Base-by-base conservation (phyloP, 1,140 invertebrate genomes). In the Saccostrea echinata region DNA sequence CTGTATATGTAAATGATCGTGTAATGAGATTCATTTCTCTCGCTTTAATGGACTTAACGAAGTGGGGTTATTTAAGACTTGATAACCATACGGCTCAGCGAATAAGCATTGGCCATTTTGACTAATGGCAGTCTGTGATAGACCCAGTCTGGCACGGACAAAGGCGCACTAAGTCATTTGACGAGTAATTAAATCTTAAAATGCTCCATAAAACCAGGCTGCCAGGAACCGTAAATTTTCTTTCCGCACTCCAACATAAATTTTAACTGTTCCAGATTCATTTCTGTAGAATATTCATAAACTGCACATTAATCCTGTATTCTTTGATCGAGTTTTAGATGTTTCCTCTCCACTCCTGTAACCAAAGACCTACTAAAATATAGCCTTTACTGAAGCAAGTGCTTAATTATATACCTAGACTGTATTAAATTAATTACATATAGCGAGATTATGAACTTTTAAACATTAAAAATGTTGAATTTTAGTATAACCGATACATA, bases 1-100 rank as follows among this genome's bases (percentile, higher is more conserved):
- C 27, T 76, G 68, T 76, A 35, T 76, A 76, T 76, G 68, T 16
- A 76, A 76, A 76, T 76, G 30, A 76, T 27, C 9, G 11, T 76
- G 68, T 76, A 76, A 76, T 76, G 68, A 76, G 68, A 76, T 76
- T 27, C 68, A 3, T 27, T 30, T 27, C 68, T 76, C 24, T 76
- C 27, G 68, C 68, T 12, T 76, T 27, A 33, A 76, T 13, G 68
- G 13, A 27, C 68, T 76, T 76, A 76, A 76, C 27, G 68, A 76
- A 76, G 68, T 76, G 12, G 68, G 68, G 27, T 76, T 76, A 76
- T 76, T 76, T 76, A 76, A 76, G 68, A 76, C 68, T 76, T 33
- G 27, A 76, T 76, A 27, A 76, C 27, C 68, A 33, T 30, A 76
- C 27, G 12, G n/a, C 30, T 76, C 68, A 30, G 11, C 68, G 68